Evolutionary conservation across 2,797 vertebrate genomes (phyloP).

Genomic region (Synanceia verrucosa): DNA sequence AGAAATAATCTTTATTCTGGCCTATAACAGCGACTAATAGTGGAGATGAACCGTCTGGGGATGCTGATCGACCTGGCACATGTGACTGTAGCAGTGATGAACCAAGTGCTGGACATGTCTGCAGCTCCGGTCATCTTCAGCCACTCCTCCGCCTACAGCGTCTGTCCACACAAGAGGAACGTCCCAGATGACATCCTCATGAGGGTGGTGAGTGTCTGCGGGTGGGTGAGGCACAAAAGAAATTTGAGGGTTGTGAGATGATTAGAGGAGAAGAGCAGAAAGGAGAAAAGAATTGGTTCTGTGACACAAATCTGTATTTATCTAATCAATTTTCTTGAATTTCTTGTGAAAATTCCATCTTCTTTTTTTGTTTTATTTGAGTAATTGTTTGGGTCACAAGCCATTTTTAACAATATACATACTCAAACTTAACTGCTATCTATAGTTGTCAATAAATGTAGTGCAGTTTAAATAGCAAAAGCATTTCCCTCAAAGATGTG

Average conservation of each 20-base stretch:
- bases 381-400: neutral
- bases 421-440: neutral
- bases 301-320: no score
- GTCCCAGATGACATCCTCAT: conserved; percentile 89
- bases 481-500: neutral
- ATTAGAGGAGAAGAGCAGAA: no score
- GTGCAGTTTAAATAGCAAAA: neutral
- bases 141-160: conserved; percentile 88
- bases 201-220: conserved; percentile 83
- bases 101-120: conserved; percentile 81
- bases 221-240: neutral
- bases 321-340: no score
- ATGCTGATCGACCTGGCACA: conserved; percentile 95
- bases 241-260: no score
- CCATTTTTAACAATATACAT: neutral
- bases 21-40: conserved; percentile 80
- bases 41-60: conserved; percentile 94
- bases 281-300: no score
- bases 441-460: neutral
- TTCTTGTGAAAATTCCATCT: no score
- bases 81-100: conserved; percentile 86
- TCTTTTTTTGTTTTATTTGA: no score
- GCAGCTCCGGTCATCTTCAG: conserved; percentile 93
- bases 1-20: neutral
- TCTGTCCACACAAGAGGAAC: conserved; percentile 86